phyloP scores from a whole-genome alignment of 2,797 vertebrate genomes.

The Urocyon cinereoargenteus region DNA sequence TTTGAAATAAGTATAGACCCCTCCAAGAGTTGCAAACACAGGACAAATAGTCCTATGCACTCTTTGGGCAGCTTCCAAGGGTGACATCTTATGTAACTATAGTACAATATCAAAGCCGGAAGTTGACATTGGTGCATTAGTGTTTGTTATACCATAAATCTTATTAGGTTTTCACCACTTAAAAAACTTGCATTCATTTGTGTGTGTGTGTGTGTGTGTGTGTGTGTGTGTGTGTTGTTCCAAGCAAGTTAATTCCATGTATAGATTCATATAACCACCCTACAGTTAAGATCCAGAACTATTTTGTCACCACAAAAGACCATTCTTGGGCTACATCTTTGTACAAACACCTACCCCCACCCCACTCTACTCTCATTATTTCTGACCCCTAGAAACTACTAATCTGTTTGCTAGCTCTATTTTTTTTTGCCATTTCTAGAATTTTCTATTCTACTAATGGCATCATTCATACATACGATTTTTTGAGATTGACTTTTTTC shows the following conservation, averaged over 20 bases:
- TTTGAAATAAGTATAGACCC: neutral
- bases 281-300: neutral
- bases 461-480: neutral
- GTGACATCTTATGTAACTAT: neutral
- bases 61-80: neutral
- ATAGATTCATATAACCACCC: neutral
- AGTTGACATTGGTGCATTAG: neutral
- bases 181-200: neutral
- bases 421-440: slow-evolving; percentile 8
- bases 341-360: neutral
- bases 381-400: neutral
- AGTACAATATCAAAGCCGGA: neutral
- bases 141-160: neutral
- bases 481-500: neutral
- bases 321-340: neutral
- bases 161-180: neutral
- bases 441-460: neutral
- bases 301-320: neutral
- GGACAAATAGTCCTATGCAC: neutral
- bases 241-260: neutral
- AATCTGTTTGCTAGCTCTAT: neutral
- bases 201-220: neutral
- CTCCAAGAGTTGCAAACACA: neutral
- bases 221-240: neutral
- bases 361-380: neutral